Evolutionary conservation across 2,113 vertebrate genomes (phyloP).

Genomic region (Phylloscopus whistleri): DNA sequence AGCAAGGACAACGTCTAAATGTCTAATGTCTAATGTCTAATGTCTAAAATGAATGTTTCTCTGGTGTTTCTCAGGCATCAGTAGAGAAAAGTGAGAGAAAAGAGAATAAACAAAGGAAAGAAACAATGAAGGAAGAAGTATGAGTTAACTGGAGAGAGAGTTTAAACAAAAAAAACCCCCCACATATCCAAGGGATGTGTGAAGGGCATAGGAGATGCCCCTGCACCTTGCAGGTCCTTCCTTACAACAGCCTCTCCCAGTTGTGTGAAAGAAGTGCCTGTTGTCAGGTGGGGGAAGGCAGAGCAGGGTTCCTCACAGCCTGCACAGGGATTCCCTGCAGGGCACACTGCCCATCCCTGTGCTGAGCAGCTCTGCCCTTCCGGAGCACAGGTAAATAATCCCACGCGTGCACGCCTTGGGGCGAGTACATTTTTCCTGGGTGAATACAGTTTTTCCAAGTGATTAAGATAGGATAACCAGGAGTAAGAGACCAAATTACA

Average conservation of each 20-base stretch:
- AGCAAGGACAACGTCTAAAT: background rate
- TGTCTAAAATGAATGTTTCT: background rate
- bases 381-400: background rate
- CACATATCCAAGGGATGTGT: background rate
- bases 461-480: background rate
- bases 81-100: background rate
- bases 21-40: too few relatives aligned
- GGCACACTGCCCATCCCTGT: background rate
- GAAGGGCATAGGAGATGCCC: background rate
- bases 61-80: background rate
- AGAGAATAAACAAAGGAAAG: background rate
- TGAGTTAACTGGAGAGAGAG: background rate
- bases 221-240: background rate
- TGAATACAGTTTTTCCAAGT: conserved; percentile 21
- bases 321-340: background rate
- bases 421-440: background rate
- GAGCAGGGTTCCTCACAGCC: background rate
- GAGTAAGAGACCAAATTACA: background rate
- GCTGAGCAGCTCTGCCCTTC: background rate
- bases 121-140: background rate
- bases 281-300: background rate
- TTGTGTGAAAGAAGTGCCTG: background rate
- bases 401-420: background rate
- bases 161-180: background rate
- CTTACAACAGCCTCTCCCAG: background rate